Evolutionary conservation across 2,888 invertebrate genomes (phyloP).

Genomic region (Erannis defoliaria): DNA sequence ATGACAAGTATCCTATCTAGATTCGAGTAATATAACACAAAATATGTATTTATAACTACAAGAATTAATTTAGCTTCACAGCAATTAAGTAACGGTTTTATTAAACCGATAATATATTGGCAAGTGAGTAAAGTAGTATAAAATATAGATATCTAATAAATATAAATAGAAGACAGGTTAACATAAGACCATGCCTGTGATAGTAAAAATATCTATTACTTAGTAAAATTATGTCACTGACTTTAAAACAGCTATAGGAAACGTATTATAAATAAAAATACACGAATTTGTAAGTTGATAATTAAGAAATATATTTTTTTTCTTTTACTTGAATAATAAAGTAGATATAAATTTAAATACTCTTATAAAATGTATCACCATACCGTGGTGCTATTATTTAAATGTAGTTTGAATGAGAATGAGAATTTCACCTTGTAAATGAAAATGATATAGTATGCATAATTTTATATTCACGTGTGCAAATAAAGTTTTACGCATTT

Average conservation of each 20-base stretch:
- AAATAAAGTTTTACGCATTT: not conserved
- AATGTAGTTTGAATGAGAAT: not conserved
- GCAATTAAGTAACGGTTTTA: conserved; percentile 22
- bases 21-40: conserved; percentile 76
- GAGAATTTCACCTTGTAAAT: not conserved
- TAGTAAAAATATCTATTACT: too few species aligned
- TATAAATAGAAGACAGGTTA: too few species aligned
- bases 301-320: too few species aligned
- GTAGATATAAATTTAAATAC: too few species aligned
- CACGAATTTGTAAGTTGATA: too few species aligned
- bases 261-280: too few species aligned
- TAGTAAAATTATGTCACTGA: too few species aligned
- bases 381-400: not conserved
- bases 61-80: conserved; percentile 79
- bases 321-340: too few species aligned
- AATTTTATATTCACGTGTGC: conserved; percentile 1
- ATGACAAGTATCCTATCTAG: conserved; percentile 85
- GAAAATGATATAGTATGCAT: not conserved
- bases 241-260: too few species aligned
- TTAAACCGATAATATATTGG: conserved; percentile 45
- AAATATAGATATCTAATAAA: too few species aligned
- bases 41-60: conserved; percentile 82
- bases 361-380: too few species aligned
- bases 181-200: too few species aligned
- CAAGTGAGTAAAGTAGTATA: conserved; percentile 54